These are phyloP conservation scores for Telmatherina bonti DNA, from an alignment of 2,797 vertebrate species.

Conservation along the genomic window DNA sequence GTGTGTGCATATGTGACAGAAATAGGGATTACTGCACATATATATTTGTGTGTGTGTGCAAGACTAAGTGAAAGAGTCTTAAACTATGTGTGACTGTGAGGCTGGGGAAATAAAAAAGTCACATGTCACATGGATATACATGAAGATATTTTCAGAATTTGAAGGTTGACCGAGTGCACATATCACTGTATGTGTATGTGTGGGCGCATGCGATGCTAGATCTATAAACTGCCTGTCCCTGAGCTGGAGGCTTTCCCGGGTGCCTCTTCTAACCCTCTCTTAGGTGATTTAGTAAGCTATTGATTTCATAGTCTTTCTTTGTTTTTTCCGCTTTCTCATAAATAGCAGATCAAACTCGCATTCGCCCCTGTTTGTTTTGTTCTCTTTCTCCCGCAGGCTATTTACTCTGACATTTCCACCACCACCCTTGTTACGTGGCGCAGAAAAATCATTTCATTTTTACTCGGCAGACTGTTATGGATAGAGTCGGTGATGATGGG, in stretches of 20 bases:
- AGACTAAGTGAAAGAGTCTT: conserved; percentile 3
- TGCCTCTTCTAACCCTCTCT: conserved; percentile 51
- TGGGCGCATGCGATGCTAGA: conserved; percentile 27
- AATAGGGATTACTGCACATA: conserved; percentile 40
- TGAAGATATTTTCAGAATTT: conserved; percentile 33
- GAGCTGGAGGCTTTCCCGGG: conserved; percentile 54
- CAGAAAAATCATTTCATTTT: conserved; percentile 55
- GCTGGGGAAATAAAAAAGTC: not conserved
- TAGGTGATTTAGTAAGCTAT: conserved; percentile 75
- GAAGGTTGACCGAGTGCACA: not conserved
- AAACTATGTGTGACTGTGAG: conserved; percentile 26
- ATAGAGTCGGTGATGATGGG: conserved; percentile 29
- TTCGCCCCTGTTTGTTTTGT: conserved; percentile 71
- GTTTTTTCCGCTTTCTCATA: conserved; percentile 74
- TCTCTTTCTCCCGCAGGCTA: conserved; percentile 67
- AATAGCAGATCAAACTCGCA: conserved; percentile 76
- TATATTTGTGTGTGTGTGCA: conserved; percentile 6
- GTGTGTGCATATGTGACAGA: conserved; percentile 37
- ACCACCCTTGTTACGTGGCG: conserved; percentile 57
- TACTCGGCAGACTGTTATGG: conserved; percentile 41
- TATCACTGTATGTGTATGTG: conserved; percentile 15
- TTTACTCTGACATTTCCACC: conserved; percentile 74
- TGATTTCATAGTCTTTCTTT: conserved; percentile 74
- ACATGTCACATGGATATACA: conserved; percentile 24
- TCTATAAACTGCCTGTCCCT: conserved; percentile 42